Base-by-base conservation (phyloP, 2,888 invertebrate species). In the Alsophila aescularia region DNA sequence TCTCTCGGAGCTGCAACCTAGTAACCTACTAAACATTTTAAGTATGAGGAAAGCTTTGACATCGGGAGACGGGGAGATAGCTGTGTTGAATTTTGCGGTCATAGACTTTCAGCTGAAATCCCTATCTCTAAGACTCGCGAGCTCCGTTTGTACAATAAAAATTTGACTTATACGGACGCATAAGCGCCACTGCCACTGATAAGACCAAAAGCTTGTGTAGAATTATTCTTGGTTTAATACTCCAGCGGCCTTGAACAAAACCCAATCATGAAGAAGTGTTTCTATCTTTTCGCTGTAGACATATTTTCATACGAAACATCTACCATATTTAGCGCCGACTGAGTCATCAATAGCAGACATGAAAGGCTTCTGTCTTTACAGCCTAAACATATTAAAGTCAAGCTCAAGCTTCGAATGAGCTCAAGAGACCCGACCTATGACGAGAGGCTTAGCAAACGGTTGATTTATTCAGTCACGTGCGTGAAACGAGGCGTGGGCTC, bases 41-140 rank as follows among this genome's bases (percentile, higher is more conserved):
- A 32, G 43, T 54, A 44, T 49, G 54, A 54, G 31, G 48, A 48
- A 31, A 42, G 39, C 53, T 48, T 53, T 48, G 53, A 53, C 49
- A 49, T 44, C 53, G 48, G 47, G 47, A 42, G n/a, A 31, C 44
- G 40, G 2, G 18, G 1, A 35, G 15, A 41, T 29, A n/a, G n/a
- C 13, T 21, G 18, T 29, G 43, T 31, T 21, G 35, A 24, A 52
- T 45, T 52, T 34, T 45, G 45, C 21, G 31, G 5, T 10, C 9
- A 2, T 29, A 10, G 10, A n/a, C 10, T n/a, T 29, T 29, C 29
- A n/a, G 10, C 1, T 2, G 2, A 29, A 10, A 10, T 4, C n/a
- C n/a, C n/a, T n/a, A n/a, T n/a, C n/a, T n/a, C n/a, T n/a, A n/a
- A n/a, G n/a, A n/a, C n/a, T n/a, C 3, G 5, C 18, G 18, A 18